phyloP scores from a whole-genome alignment of 1,140 invertebrate species.

The Thaumetopoea pityocampa region DNA sequence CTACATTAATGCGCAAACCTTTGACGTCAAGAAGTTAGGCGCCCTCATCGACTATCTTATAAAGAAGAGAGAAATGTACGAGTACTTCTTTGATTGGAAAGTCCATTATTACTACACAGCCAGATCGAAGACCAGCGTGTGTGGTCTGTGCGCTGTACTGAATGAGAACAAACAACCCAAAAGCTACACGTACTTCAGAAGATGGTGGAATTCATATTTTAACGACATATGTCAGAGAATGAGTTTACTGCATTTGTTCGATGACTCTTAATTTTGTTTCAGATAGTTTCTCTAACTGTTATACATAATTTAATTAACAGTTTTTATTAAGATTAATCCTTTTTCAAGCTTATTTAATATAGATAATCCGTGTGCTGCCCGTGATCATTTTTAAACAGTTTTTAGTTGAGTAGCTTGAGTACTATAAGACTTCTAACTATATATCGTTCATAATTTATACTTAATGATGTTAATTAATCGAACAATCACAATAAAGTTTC shows the following conservation, averaged over 20 bases:
- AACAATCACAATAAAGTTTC: too few relatives aligned
- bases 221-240: conserved; percentile 31
- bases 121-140: conserved; percentile 32
- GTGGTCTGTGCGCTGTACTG: conserved; percentile 43
- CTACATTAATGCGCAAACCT: conserved; percentile 41
- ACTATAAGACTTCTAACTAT: too few relatives aligned
- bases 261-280: too few relatives aligned
- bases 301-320: too few relatives aligned
- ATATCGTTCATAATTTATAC: too few relatives aligned
- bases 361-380: too few relatives aligned
- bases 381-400: too few relatives aligned
- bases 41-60: conserved; percentile 54
- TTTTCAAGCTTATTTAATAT: too few relatives aligned
- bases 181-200: conserved; percentile 33
- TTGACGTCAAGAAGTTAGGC: conserved; percentile 48
- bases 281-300: too few relatives aligned
- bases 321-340: too few relatives aligned
- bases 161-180: conserved; percentile 23
- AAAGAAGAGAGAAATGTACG: conserved; percentile 39
- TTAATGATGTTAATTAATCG: too few relatives aligned
- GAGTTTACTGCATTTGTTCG: conserved; percentile 20
- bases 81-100: conserved; percentile 60
- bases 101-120: conserved; percentile 48
- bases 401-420: too few relatives aligned
- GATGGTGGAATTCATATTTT: conserved; percentile 51